Base-by-base conservation (phyloP, 92 coral and sea anemone genomes). In the Heliopora coerulea region DNA sequence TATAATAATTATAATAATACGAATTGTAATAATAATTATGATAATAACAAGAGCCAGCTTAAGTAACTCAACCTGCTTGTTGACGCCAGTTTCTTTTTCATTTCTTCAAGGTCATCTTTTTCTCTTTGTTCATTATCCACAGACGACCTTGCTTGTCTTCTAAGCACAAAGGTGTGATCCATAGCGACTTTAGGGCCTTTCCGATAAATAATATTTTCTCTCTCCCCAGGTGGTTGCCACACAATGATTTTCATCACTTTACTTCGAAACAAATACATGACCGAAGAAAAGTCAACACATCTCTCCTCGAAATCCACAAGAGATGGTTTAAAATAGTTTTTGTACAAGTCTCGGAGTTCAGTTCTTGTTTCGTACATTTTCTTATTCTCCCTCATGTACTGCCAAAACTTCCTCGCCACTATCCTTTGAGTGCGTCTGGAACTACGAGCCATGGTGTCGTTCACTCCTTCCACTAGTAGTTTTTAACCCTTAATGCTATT, bases 141-240 rank as follows among this genome's bases (percentile, higher is more conserved):
- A 13, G 60, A 12, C 10, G 39, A 73, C 14, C 18, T 79, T 24
- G 34, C 78, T 65, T 82, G 82, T 15, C 86, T 81, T 20, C 96
- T 62, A 33, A 86, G 88, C 6, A 83, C 84, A 77, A 50, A 89
- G 8, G 85, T 62, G 54, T 89, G 96, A 48, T 89, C 96, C 27
- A 89, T 86, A 0, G 96, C 86, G 27, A 86, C 58, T 48, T 73
- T 82, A 10, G 80, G 83, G 0, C 87, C 85, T 50, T 58, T 76
- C 15, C 87, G 68, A 48, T 89, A 87, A 74, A 80, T 82, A 52
- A 86, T 83, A 57, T 81, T 65, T 28, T 86, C 49, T 24, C 86
- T 77, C 8, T 82, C 82, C 0, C 68, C 62, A 10, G 80, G 81
- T 46, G 73, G 83, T 26, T 81, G 75, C 65, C 85, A 75, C 52